Evolutionary conservation across 2,113 vertebrate species (phyloP).

Genomic region (Papio anubis): DNA sequence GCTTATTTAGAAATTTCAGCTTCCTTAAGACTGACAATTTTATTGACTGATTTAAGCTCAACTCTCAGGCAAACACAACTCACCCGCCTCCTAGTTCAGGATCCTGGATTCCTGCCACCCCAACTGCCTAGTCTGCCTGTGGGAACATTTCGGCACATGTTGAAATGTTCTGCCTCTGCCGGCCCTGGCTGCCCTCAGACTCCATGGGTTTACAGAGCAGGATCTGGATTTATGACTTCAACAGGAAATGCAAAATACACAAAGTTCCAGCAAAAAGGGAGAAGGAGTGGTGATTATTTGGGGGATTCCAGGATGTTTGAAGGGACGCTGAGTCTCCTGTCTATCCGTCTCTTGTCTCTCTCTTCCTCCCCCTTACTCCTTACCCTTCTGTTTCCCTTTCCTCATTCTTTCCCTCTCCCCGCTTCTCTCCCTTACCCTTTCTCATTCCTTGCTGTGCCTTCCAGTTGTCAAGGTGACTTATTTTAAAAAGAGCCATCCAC

Average conservation of each 20-base stretch:
- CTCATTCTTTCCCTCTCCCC: neutral
- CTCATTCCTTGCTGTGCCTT: neutral
- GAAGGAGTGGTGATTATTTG: neutral
- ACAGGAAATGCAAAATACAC: neutral
- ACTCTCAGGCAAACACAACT: conserved; percentile 57
- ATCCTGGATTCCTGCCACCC: neutral
- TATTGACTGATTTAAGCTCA: conserved; percentile 65
- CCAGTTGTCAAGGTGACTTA: neutral
- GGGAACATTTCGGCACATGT: neutral
- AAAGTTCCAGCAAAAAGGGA: neutral
- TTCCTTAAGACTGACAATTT: conserved; percentile 72
- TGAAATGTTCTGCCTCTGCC: neutral
- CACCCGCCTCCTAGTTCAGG: neutral
- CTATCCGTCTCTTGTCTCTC: neutral
- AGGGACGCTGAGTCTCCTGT: neutral
- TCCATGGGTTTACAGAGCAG: neutral
- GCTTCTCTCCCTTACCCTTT: neutral
- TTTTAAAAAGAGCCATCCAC: neutral
- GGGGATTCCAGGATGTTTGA: neutral
- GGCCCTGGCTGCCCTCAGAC: neutral
- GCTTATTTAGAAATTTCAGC: conserved; percentile 79
- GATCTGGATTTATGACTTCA: neutral
- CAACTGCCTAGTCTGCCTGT: neutral
- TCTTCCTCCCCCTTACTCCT: neutral
- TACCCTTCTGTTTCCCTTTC: neutral